Conservation (phyloP, 1,140 invertebrate genomes). For the Chymomyza costata region DNA sequence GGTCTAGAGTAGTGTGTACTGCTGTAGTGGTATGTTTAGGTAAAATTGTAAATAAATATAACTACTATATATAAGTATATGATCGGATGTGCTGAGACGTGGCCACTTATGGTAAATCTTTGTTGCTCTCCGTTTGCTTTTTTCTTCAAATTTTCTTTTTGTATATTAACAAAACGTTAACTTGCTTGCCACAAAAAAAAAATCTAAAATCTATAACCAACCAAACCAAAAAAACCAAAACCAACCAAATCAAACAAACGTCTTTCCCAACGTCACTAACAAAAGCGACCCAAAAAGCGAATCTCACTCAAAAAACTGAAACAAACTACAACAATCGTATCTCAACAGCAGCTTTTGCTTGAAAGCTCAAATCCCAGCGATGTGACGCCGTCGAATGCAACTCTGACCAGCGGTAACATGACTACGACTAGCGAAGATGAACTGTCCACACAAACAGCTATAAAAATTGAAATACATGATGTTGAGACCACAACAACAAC, state of each 20-base stretch:
- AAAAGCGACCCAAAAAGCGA: conserved; percentile 71
- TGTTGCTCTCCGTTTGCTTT: conserved; percentile 70
- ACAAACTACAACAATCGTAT: conserved; percentile 63
- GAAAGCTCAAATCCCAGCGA: conserved; percentile 31
- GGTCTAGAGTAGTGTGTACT: conserved; percentile 19
- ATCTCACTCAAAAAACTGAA: conserved; percentile 65
- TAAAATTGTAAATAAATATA: conserved; percentile 25
- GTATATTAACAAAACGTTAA: conserved; percentile 33
- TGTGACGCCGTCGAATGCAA: conserved; percentile 43
- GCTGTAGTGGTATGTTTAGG: conserved; percentile 1
- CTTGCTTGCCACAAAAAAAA: conserved; percentile 31
- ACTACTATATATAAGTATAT: conserved; percentile 35
- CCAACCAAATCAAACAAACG: conserved; percentile 20
- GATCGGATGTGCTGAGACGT: conserved; percentile 47
- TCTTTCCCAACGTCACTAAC: conserved; percentile 23
- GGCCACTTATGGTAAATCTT: conserved; percentile 67
- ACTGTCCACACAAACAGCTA: conserved; percentile 62
- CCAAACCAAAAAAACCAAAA: conserved; percentile 2
- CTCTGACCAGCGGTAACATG: conserved; percentile 20
- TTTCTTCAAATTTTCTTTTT: conserved; percentile 58
- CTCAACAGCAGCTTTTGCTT: conserved; percentile 68
- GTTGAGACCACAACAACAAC: conserved; percentile 28
- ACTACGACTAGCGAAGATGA: conserved; percentile 64
- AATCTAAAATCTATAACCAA: conserved; percentile 22
- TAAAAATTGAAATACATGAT: conserved; percentile 65